Evolutionary conservation across 2,113 vertebrate species (phyloP).

Genomic region (Hypocryptadius cinnamomeus): DNA sequence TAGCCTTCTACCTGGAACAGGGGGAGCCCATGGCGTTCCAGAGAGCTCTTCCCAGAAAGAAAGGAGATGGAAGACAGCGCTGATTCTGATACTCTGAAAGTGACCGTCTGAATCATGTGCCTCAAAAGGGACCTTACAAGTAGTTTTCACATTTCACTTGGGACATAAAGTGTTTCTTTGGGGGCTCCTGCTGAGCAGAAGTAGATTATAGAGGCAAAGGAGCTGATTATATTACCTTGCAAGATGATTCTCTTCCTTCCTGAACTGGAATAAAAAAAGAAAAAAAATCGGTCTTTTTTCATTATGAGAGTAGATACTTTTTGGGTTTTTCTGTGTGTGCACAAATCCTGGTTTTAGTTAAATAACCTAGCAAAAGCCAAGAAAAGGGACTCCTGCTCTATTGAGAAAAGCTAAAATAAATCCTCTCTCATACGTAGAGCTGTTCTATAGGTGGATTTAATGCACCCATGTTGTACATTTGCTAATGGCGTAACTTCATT

Average conservation of each 20-base stretch:
- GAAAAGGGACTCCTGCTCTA: conserved; percentile 37
- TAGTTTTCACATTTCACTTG: conserved; percentile 49
- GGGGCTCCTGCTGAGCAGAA: conserved; percentile 39
- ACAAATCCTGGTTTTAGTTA: conserved; percentile 33
- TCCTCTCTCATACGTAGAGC: conserved; percentile 34
- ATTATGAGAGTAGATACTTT: conserved; percentile 49
- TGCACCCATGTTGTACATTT: conserved; percentile 68
- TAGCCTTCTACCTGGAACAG: neutral
- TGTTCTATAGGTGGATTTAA: conserved; percentile 58
- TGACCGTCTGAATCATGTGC: conserved; percentile 35
- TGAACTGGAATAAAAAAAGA: conserved; percentile 60
- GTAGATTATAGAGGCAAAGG: conserved; percentile 47
- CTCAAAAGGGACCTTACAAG: conserved; percentile 62
- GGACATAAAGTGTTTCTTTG: conserved; percentile 35
- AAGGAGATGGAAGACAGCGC: neutral
- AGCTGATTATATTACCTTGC: conserved; percentile 56
- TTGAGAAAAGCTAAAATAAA: conserved; percentile 51
- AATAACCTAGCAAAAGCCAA: conserved; percentile 41
- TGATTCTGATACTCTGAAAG: neutral
- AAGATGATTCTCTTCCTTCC: conserved; percentile 55
- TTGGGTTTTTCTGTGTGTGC: neutral
- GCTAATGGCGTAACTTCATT: conserved; percentile 66
- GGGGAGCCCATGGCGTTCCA: fast-evolving
- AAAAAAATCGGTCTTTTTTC: conserved; percentile 50
- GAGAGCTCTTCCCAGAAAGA: neutral